Conservation (phyloP, 2,888 invertebrate species). For the Polymixis lichenea region DNA sequence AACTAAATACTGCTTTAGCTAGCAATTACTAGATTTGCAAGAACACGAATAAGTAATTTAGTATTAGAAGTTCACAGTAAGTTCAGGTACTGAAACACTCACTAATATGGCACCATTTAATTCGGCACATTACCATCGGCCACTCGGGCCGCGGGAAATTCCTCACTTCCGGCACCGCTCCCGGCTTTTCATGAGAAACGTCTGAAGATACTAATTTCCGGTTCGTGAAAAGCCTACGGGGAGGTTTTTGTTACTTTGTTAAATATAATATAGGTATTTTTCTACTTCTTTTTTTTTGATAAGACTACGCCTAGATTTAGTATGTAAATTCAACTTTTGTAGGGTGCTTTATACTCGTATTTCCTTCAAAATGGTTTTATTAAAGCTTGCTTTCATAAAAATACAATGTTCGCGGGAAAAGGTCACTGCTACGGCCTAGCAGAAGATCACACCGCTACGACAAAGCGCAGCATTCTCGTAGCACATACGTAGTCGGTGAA, state of each 20-base stretch:
- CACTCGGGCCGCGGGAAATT: constrained; percentile 78
- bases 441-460: background rate
- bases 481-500: background rate
- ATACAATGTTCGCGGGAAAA: background rate
- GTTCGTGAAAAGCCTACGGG: constrained; percentile 71
- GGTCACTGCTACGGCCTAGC: constrained; percentile 1
- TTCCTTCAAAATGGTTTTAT: background rate
- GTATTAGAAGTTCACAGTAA: background rate
- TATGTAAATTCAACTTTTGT: constrained; percentile 10
- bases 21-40: background rate
- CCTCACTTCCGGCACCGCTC: constrained; percentile 76
- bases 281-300: constrained; percentile 43
- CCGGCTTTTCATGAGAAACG: constrained; percentile 73
- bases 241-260: constrained; percentile 69
- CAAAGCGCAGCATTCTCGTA: constrained; percentile 14
- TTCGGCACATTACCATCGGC: constrained; percentile 71
- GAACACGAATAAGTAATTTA: background rate
- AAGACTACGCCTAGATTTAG: constrained; percentile 23
- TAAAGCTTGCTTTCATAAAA: background rate
- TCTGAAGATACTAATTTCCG: constrained; percentile 83
- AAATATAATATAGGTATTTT: constrained; percentile 63
- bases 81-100: constrained; percentile 42
- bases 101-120: constrained; percentile 67
- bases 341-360: background rate
- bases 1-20: background rate